Evolutionary conservation across 35 echinoderm and acorn worm genomes (phyloP), one percentile per base, ranked within the genome.

Genomic region (Hemicentrotus pulcherrimus): DNA sequence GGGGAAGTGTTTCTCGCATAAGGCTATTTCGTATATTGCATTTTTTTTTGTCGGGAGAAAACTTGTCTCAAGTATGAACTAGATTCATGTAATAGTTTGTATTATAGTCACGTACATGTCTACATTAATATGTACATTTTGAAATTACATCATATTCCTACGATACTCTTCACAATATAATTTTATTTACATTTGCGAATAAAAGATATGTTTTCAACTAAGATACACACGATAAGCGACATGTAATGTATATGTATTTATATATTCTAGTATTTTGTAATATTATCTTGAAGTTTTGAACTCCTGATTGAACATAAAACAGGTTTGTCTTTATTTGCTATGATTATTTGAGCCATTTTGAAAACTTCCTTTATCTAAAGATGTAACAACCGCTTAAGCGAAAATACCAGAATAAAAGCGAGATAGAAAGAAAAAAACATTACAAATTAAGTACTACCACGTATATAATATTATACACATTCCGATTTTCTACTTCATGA

Each of bases 141-240:
- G 14, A 10, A 55, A 70, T 70, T 70, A 70, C 61, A 70, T 70
- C 65, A 28, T 78, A 78, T 4, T 78, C 4, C 65, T 78, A 78
- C 28, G 65, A 78, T 78, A 78, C 65, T 78, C 65, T 78, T 78
- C 24, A 78, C 24, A 78, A 78, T 78, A 78, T 78, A 78, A 22
- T 78, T 78, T 78, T 78, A 78, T 78, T 78, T 78, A 78, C 65
- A 78, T 78, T 15, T 78, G 65, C 65, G 19, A 78, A 78, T 78
- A 78, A 78, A 59, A 78, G 65, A 22, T 8, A 78, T 78, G 6
- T n/a, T 55, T 78, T 22, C 65, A n/a, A n/a, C 1, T n/a, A 28
- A 78, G 65, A 78, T 78, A 78, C 65, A 78, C 65, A 78, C 65
- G 24, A n/a, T 24, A 8, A 28, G 24, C 6, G 19, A 78, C 18